Base-by-base conservation (phyloP, 2,113 vertebrate species). In the Siphamia tubifer region DNA sequence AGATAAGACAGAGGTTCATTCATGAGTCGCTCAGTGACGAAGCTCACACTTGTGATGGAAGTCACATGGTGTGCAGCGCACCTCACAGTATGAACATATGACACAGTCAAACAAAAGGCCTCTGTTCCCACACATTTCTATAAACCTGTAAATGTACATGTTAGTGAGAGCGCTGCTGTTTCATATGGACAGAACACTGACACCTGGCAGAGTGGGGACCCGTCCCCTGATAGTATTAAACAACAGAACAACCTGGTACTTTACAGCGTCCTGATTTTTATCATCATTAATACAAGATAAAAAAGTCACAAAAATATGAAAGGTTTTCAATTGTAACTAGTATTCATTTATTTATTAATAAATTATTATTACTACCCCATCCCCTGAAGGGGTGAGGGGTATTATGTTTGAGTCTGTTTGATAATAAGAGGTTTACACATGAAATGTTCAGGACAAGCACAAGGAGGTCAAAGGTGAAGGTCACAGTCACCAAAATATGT, bases 61-160 rank as follows among this genome's bases (percentile, higher is more conserved):
- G 77, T 88, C 87, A 89, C 81, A 86, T 84, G 89, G 17, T 43
- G 40, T 42, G 58, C 53, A 62, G 49, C 4, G 6, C 28, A 63
- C 36, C 68, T 81, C 81, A 78, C 67, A 55, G 31, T 42, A 54
- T 66, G 35, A 87, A 79, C 71, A 82, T 72, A 77, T 86, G 74
- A 85, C 61, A 57, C 21, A 5, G n/a, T 27, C 45, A 63, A 80
- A 81, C 70, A 82, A 72, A 84, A 54, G 60, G 12, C 54, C 51
- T 27, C 48, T 68, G 44, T 77, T 6, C 84, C 48, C 48, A 31
- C 21, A 48, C 24, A 39, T 43, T 51, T 43, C 39, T 67, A 17
- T 43, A 55, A 64, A 54, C 52, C 21, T 63, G n/a, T 32, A 65
- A 39, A 71, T 42, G 21, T 53, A 40, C 64, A 57, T 48, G 32